phyloP scores from a whole-genome alignment of 2,888 invertebrate genomes.

The Megamerina dolium region DNA sequence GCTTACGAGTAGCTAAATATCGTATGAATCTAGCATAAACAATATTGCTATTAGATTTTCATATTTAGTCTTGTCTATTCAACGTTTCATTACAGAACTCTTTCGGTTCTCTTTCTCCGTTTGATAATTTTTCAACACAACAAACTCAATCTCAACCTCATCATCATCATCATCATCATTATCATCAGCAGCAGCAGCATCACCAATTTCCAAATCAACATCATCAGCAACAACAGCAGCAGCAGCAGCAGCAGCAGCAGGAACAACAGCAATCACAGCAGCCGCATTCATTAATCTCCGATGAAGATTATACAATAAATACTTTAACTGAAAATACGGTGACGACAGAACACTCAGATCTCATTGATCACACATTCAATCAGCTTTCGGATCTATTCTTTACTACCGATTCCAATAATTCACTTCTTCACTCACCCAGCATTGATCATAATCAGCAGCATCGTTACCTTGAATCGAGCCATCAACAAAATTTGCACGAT shows the following conservation, averaged over 20 bases:
- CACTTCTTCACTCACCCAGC: conserved; percentile 34
- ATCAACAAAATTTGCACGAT: conserved; percentile 23
- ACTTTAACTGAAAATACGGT: conserved; percentile 37
- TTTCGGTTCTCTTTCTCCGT: conserved; percentile 49
- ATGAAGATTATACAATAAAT: conserved; percentile 39
- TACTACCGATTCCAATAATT: conserved; percentile 46
- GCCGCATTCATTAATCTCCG: conserved; percentile 29
- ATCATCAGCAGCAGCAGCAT: conserved; percentile 34
- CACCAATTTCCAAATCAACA: no score
- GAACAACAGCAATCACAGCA: conserved; percentile 33
- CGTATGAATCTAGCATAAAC: no score
- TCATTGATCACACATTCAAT: conserved; percentile 38
- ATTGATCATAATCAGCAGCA: conserved; percentile 22
- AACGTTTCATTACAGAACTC: conserved; percentile 44
- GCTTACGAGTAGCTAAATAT: no score
- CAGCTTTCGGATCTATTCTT: conserved; percentile 46
- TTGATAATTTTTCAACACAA: conserved; percentile 48
- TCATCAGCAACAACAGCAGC: conserved; percentile 26
- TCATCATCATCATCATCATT: conserved; percentile 22
- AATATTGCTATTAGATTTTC: conserved; percentile 1
- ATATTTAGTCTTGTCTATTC: conserved; percentile 31
- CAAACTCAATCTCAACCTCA: conserved; percentile 29
- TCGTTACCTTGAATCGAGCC: conserved; percentile 24
- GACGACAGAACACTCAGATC: conserved; percentile 38
- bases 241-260: conserved; percentile 32